phyloP scores from a whole-genome alignment of 2,797 vertebrate species.

The Hemibagrus guttatus region DNA sequence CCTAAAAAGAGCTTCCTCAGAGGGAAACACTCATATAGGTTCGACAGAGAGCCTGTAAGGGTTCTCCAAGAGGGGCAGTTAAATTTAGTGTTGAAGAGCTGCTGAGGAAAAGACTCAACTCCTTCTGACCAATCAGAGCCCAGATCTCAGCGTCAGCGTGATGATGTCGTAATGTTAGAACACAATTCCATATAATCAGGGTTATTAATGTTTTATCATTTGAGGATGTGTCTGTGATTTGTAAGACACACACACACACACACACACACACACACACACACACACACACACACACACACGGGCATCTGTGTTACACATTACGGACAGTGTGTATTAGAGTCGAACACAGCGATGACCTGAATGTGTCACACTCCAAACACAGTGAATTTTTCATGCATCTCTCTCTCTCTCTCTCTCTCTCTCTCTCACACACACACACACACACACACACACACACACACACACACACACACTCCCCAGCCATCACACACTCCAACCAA shows the following conservation, averaged over 20 bases:
- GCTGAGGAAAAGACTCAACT: too few species aligned
- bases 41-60: too few species aligned
- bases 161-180: too few species aligned
- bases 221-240: not conserved
- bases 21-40: too few species aligned
- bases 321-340: not conserved
- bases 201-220: not conserved
- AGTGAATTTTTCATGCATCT: slow-evolving; percentile 29
- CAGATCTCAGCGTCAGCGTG: too few species aligned
- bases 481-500: not conserved
- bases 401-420: not conserved
- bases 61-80: too few species aligned
- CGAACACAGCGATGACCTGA: slow-evolving; percentile 28
- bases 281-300: not conserved
- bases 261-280: not conserved
- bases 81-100: too few species aligned
- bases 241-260: not conserved
- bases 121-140: too few species aligned
- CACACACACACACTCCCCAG: not conserved
- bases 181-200: not conserved
- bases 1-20: too few species aligned
- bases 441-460: slow-evolving; percentile 8
- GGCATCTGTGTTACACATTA: not conserved
- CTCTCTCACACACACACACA: slow-evolving; percentile 27
- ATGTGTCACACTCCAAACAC: slow-evolving; percentile 45